phyloP scores from a whole-genome alignment of 2,888 invertebrate genomes.

The Limnephilus auricula region DNA sequence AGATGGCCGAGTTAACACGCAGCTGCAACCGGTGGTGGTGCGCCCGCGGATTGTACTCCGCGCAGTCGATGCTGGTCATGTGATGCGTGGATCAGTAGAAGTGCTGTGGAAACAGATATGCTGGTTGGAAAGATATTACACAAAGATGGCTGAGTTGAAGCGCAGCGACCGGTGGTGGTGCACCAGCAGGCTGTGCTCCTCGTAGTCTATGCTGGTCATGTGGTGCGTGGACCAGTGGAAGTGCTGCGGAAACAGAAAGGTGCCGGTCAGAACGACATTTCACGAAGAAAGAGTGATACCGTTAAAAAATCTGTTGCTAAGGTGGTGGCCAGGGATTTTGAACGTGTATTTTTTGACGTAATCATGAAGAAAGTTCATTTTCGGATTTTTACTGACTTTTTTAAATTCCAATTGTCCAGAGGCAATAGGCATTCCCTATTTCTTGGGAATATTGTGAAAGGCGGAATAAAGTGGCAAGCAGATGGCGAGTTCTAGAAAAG shows the following conservation, averaged over 20 bases:
- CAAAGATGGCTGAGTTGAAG: slow-evolving; percentile 91
- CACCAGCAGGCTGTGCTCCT: slow-evolving; percentile 72
- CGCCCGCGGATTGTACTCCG: slow-evolving; percentile 72
- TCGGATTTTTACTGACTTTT: neutral
- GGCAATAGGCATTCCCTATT: neutral
- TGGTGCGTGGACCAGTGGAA: slow-evolving; percentile 85
- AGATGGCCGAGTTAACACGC: slow-evolving; percentile 91
- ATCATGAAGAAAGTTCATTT: neutral
- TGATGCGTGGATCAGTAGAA: slow-evolving; percentile 85
- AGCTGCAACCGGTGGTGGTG: slow-evolving; percentile 81
- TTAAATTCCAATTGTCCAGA: too few relatives aligned
- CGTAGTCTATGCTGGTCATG: slow-evolving; percentile 81
- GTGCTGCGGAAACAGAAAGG: slow-evolving; percentile 75
- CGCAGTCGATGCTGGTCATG: slow-evolving; percentile 81
- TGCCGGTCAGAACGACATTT: neutral
- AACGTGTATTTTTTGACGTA: neutral
- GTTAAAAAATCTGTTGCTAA: too few relatives aligned
- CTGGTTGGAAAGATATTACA: slow-evolving; percentile 68
- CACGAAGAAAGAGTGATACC: slow-evolving; percentile 78
- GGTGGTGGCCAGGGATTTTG: too few relatives aligned
- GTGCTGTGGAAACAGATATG: slow-evolving; percentile 75
- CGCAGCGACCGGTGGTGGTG: slow-evolving; percentile 76
- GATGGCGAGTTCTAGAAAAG: too few relatives aligned
- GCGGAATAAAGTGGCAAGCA: too few relatives aligned
- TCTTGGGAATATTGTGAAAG: neutral